A percentile compares a stretch with the other conserved stretches of the same genome.
phyloP scores from a whole-genome alignment of 2,888 invertebrate genomes.

The Drosophila ezoana region DNA sequence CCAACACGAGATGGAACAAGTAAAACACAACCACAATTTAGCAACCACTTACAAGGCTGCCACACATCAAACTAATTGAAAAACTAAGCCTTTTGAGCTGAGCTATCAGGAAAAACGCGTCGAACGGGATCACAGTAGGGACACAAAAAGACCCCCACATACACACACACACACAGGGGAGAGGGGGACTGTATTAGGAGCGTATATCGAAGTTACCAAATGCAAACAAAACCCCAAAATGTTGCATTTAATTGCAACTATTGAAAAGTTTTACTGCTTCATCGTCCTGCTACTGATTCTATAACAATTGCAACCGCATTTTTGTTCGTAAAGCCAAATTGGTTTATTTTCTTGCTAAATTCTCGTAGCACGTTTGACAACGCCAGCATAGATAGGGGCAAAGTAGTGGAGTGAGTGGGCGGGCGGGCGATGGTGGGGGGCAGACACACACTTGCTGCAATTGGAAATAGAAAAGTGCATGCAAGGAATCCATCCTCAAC shows the following conservation, averaged over 20 bases:
- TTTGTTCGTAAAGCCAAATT: conserved; percentile 52
- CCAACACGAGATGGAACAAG: not conserved
- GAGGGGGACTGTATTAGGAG: no score
- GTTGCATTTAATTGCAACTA: conserved; percentile 70
- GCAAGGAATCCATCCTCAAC: conserved; percentile 16
- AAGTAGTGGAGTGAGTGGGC: no score
- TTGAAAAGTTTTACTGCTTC: conserved; percentile 36
- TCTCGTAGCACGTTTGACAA: conserved; percentile 33
- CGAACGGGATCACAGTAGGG: conserved; percentile 5
- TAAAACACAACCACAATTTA: conserved; percentile 16
- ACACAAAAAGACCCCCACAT: conserved; percentile 4
- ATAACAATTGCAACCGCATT: conserved; percentile 47
- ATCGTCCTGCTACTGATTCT: conserved; percentile 4
- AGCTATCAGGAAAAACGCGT: conserved; percentile 27
- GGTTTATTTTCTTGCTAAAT: conserved; percentile 68
- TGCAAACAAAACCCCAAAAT: conserved; percentile 58
- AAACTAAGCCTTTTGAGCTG: conserved; percentile 52
- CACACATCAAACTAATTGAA: conserved; percentile 70
- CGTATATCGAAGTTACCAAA: conserved; percentile 12
- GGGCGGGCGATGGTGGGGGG: not conserved
- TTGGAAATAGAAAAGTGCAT: conserved; percentile 11
- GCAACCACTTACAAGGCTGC: conserved; percentile 41
- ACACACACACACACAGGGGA: no score
- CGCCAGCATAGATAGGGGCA: not conserved
- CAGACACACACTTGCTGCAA: conserved; percentile 11